Base-by-base conservation (phyloP, 2,113 vertebrate genomes). In the Onychorhynchus coronatus region DNA sequence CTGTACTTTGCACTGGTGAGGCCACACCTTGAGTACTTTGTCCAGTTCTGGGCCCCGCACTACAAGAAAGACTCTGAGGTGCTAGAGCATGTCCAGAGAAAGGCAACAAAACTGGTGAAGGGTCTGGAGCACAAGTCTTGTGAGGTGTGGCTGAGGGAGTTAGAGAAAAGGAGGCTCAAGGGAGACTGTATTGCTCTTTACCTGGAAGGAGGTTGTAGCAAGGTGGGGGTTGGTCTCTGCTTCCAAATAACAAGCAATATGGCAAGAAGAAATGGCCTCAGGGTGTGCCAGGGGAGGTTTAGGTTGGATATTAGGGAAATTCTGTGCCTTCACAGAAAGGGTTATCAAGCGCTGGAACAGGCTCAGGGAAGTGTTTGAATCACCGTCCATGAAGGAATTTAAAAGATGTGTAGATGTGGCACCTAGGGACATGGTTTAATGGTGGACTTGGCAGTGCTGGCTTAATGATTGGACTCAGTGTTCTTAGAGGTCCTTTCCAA, bases 41-140 rank as follows among this genome's bases (percentile, higher is more conserved):
- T 46, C 14, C 61, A 53, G 70, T 3, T 61, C 28, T 61, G 70
- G 25, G n/a, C 19, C n/a, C 19, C 24, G 68, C 78, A 14, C 23
- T 39, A 0, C 12, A 22, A 22, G 68, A 44, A 20, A 5, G 39
- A 25, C 20, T 12, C 0, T 14, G 53, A 75, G 39, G 28, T 41
- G 28, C n/a, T 75, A 61, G 6, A 46, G 53, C 0, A 5, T 17
- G 39, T 22, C 20, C 39, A 61, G 39, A 12, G 30, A 39, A 46
- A 39, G 11, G 20, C 46, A 53, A 0, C 0, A 3, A 28, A 12
- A 44, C 18, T 44, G 44, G 5, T 2, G 31, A 16, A 66, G 14
- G 39, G 31, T 27, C 27, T 89, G 77, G 44, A 59, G 22, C 33
- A n/a, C 77, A 63, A 24, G 20, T 63, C 17, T 41, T 41, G 19